These are phyloP conservation scores for Meles meles DNA, from an alignment of 2,113 vertebrate species.

Conservation along the genomic window DNA sequence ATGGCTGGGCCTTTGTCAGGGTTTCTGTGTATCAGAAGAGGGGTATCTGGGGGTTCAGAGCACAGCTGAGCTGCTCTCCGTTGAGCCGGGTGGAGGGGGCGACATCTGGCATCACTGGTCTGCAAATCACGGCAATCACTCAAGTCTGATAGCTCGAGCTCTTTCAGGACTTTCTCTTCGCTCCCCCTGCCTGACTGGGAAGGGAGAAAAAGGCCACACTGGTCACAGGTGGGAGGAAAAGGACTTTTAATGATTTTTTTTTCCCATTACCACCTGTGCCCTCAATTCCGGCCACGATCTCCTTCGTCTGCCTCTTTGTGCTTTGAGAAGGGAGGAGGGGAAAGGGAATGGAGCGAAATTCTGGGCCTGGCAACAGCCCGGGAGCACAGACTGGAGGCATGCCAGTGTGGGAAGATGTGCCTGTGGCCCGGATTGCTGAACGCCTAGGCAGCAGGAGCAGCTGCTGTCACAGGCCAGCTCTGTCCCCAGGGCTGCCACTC, in stretches of 20 bases:
- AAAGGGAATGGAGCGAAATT: not conserved
- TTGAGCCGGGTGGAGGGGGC: not conserved
- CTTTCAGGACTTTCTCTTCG: not conserved
- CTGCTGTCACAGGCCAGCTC: fast-evolving
- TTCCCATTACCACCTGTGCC: not conserved
- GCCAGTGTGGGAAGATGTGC: fast-evolving
- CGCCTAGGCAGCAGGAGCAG: not conserved
- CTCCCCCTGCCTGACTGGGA: not conserved
- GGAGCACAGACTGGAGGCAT: not conserved
- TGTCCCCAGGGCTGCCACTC: not conserved
- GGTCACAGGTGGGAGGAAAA: conserved; percentile 32
- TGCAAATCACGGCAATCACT: not conserved
- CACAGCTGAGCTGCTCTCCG: not conserved
- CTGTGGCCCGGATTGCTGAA: not conserved
- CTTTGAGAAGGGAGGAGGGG: not conserved
- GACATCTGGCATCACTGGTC: not conserved
- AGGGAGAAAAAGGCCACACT: not conserved
- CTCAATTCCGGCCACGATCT: not conserved
- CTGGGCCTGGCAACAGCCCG: not conserved
- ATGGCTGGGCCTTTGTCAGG: not conserved
- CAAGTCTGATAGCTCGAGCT: not conserved
- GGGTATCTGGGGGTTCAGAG: not conserved
- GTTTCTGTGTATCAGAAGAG: not conserved
- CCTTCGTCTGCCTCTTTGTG: not conserved
- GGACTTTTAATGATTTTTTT: not conserved